A percentile compares a stretch with the other conserved stretches of the same genome.
phyloP scores from a whole-genome alignment of 2,113 vertebrate genomes.

The Pavo muticus region DNA sequence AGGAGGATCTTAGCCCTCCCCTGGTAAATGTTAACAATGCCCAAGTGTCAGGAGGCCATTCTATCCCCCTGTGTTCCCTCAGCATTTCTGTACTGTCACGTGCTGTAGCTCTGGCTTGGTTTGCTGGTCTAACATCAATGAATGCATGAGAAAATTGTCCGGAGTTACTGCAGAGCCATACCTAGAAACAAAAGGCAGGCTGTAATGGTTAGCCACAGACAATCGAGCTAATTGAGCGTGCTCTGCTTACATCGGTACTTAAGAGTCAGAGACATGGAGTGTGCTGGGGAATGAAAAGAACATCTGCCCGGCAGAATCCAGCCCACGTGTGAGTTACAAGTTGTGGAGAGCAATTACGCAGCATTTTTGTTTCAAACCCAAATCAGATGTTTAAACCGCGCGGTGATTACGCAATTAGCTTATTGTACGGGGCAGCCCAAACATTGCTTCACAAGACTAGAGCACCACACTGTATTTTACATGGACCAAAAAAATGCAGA shows the following conservation, averaged over 20 bases:
- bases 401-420: slow-evolving; percentile 64
- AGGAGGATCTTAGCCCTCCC: neutral
- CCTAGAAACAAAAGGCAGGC: slow-evolving; percentile 34
- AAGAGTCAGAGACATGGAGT: slow-evolving; percentile 57
- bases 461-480: slow-evolving; percentile 39
- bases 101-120: neutral
- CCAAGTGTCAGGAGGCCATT: neutral
- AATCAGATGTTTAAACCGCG: slow-evolving; percentile 71
- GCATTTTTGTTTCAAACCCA: slow-evolving; percentile 63
- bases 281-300: slow-evolving; percentile 72
- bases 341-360: slow-evolving; percentile 59
- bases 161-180: neutral
- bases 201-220: slow-evolving; percentile 52
- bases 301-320: slow-evolving; percentile 72
- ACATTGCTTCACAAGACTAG: slow-evolving; percentile 53
- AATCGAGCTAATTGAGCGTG: slow-evolving; percentile 63
- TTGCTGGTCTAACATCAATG: neutral
- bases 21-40: neutral
- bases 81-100: neutral
- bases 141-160: neutral
- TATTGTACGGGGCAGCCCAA: slow-evolving; percentile 65
- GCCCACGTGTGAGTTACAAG: slow-evolving; percentile 52
- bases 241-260: slow-evolving; percentile 51
- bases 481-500: slow-evolving; percentile 36
- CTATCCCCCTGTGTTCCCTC: neutral